phyloP scores from a whole-genome alignment of 1,140 invertebrate genomes.

The Ceratina australensis region DNA sequence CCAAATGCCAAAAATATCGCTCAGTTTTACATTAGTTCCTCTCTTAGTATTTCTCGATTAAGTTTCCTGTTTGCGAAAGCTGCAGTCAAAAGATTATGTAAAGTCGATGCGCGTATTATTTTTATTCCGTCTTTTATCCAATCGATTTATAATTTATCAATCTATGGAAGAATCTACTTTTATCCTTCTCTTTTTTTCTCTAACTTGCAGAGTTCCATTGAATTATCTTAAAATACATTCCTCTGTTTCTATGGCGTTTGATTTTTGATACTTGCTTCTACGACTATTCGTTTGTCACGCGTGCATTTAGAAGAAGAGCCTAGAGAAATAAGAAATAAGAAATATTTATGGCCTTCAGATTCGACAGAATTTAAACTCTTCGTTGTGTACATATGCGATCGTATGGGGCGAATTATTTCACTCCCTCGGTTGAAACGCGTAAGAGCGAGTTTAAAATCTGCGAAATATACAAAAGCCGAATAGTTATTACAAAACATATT shows the following conservation, averaged over 20 bases:
- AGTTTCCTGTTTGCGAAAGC: conserved; percentile 27
- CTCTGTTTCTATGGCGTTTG: too few relatives aligned
- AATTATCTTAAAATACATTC: too few relatives aligned
- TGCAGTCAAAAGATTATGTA: conserved; percentile 22
- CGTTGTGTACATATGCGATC: neutral
- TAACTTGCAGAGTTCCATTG: too few relatives aligned
- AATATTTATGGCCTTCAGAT: conserved; percentile 12
- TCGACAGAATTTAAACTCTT: conserved; percentile 23
- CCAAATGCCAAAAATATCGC: conserved; percentile 67
- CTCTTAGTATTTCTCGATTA: neutral
- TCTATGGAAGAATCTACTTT: neutral
- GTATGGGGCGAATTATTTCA: conserved; percentile 23
- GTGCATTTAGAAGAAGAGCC: neutral
- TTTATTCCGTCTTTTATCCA: neutral
- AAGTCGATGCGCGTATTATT: conserved; percentile 1
- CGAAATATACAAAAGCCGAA: conserved; percentile 35
- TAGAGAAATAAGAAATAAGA: neutral
- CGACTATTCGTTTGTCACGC: neutral
- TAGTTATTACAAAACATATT: neutral
- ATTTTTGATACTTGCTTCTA: neutral
- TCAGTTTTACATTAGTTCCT: conserved; percentile 50
- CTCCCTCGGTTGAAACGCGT: neutral
- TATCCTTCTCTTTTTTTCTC: neutral
- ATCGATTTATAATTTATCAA: conserved; percentile 27
- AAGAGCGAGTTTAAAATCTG: conserved; percentile 21